Percentiles rank a stretch among this genome's conserved stretches.
phyloP scores from a whole-genome alignment of 1,140 invertebrate genomes.

The Pseudomyrmex gracilis region DNA sequence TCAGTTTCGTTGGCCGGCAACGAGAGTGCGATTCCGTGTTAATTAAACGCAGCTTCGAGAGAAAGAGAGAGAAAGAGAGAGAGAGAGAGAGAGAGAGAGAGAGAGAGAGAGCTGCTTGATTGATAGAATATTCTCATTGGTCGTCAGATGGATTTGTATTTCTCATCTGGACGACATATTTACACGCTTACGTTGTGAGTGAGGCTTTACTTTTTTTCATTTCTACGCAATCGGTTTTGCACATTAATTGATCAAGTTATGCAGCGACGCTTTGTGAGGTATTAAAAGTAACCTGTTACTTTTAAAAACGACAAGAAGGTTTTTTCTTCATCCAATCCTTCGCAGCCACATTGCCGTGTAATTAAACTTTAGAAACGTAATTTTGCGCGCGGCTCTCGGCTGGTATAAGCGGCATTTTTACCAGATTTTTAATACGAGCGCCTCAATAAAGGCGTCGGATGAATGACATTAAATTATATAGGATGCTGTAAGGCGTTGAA shows the following conservation, averaged over 20 bases:
- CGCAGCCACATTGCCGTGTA: conserved; percentile 7
- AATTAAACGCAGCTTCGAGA: conserved; percentile 51
- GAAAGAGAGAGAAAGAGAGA: conserved; percentile 11
- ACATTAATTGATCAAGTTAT: neutral
- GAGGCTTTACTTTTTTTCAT: neutral
- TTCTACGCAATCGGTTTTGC: neutral
- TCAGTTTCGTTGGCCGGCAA: conserved; percentile 63
- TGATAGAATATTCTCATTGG: conserved; percentile 57
- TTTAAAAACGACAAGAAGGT: neutral
- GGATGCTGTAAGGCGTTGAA: conserved; percentile 56
- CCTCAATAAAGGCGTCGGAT: conserved; percentile 79
- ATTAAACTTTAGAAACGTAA: conserved; percentile 60
- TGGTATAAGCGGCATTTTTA: conserved; percentile 76
- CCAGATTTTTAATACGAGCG: conserved; percentile 83
- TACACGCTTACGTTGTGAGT: conserved; percentile 8
- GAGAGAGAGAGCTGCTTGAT: conserved; percentile 18
- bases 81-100: neutral
- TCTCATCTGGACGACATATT: conserved; percentile 10
- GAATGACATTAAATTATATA: conserved; percentile 84
- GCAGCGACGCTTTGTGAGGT: neutral
- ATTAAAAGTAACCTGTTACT: conserved; percentile 16
- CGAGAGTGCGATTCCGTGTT: conserved; percentile 73
- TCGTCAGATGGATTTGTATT: conserved; percentile 56
- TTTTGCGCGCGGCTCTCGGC: conserved; percentile 63
- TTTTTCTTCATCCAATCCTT: neutral